Conservation (phyloP, 2,113 vertebrate genomes). For the Corythornis vintsioides region DNA sequence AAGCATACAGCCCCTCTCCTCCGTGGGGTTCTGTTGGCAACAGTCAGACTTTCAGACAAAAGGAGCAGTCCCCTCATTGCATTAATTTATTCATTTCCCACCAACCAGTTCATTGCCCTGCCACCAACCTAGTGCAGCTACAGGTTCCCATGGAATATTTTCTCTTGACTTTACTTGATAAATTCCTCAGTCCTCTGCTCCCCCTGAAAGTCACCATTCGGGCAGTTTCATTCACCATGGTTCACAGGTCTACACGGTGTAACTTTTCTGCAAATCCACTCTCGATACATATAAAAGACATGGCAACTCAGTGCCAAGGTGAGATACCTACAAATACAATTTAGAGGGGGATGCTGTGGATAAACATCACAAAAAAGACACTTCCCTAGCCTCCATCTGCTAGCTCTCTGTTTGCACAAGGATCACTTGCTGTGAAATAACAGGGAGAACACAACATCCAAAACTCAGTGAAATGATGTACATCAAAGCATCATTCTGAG, state of each 20-base stretch:
- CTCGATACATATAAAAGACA: accelerated
- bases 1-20: neutral
- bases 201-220: neutral
- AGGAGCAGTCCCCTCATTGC: accelerated
- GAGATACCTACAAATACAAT: neutral
- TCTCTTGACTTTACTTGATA: neutral
- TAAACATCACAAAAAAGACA: neutral
- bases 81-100: neutral
- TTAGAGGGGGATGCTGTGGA: neutral
- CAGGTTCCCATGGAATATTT: neutral
- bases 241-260: neutral
- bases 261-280: neutral
- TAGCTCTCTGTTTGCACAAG: neutral
- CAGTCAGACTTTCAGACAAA: neutral
- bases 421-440: neutral
- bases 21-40: neutral
- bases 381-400: neutral
- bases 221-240: neutral
- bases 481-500: neutral
- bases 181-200: neutral
- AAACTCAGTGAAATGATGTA: neutral
- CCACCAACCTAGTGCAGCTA: neutral
- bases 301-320: accelerated
- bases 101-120: neutral
- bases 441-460: accelerated